Percentiles rank a stretch among this genome's conserved stretches.
Conservation (phyloP, 2,113 vertebrate species). For the Cathartes aura region DNA sequence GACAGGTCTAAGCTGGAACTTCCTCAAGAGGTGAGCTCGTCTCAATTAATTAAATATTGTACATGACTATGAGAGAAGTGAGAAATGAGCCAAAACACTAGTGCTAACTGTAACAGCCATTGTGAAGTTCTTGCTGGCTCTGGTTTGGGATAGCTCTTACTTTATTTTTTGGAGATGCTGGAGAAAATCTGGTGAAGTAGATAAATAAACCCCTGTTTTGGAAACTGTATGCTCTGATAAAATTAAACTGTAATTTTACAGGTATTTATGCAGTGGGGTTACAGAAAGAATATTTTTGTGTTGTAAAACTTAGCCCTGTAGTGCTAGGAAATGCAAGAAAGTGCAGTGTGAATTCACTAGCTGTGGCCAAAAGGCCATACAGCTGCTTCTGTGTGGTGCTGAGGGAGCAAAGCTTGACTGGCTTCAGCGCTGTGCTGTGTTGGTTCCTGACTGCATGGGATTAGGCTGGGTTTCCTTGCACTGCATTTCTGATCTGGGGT, state of each 20-base stretch:
- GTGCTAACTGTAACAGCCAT: background rate
- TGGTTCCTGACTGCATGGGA: background rate
- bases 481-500: background rate
- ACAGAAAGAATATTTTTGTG: background rate
- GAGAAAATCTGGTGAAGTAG: background rate
- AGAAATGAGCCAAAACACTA: background rate
- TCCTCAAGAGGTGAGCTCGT: slow-evolving; percentile 87
- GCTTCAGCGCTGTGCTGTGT: background rate
- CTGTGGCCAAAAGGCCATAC: background rate
- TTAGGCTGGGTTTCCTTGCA: background rate
- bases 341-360: background rate
- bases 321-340: background rate
- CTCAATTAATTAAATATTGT: background rate
- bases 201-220: background rate
- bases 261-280: background rate
- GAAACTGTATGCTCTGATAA: background rate
- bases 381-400: background rate
- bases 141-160: background rate
- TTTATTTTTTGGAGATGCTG: background rate
- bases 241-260: background rate
- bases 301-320: background rate
- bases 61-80: background rate
- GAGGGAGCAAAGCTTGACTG: background rate
- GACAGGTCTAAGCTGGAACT: slow-evolving; percentile 89
- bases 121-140: background rate